Conservation (phyloP, 2,113 vertebrate species). For the Centropristis striata region DNA sequence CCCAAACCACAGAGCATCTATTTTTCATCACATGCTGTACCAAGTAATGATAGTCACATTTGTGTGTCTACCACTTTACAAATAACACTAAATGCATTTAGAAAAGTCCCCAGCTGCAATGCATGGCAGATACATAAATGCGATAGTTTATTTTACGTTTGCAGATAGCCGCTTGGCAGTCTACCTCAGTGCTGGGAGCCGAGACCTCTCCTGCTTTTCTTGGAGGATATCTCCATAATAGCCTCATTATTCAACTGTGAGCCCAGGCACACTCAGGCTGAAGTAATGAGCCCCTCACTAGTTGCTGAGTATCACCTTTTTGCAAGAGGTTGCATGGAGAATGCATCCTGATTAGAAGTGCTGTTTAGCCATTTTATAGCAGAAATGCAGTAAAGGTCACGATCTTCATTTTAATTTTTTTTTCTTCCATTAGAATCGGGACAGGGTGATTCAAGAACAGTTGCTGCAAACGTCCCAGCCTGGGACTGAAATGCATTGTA, state of each 20-base stretch:
- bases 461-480: background rate
- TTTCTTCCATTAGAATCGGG: constrained; percentile 12
- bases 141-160: constrained; percentile 53
- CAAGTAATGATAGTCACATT: constrained; percentile 44
- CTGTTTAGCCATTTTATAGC: constrained; percentile 50
- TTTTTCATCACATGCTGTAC: constrained; percentile 54
- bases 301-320: constrained; percentile 79
- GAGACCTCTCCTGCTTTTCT: constrained; percentile 70
- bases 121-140: constrained; percentile 28
- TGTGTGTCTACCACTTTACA: constrained; percentile 39
- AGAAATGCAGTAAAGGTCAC: constrained; percentile 53
- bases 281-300: constrained; percentile 83
- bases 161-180: constrained; percentile 54
- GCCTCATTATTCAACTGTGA: constrained; percentile 84
- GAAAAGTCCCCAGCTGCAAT: constrained; percentile 18
- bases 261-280: constrained; percentile 72
- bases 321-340: constrained; percentile 64
- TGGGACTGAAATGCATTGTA: background rate
- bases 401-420: constrained; percentile 6
- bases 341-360: constrained; percentile 72
- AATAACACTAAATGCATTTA: constrained; percentile 49
- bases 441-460: constrained; percentile 19
- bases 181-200: constrained; percentile 64
- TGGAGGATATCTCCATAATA: constrained; percentile 83
- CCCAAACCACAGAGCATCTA: constrained; percentile 48